Evolutionary conservation across 2,888 invertebrate genomes (phyloP).

Genomic region (Yponomeuta malinellus): DNA sequence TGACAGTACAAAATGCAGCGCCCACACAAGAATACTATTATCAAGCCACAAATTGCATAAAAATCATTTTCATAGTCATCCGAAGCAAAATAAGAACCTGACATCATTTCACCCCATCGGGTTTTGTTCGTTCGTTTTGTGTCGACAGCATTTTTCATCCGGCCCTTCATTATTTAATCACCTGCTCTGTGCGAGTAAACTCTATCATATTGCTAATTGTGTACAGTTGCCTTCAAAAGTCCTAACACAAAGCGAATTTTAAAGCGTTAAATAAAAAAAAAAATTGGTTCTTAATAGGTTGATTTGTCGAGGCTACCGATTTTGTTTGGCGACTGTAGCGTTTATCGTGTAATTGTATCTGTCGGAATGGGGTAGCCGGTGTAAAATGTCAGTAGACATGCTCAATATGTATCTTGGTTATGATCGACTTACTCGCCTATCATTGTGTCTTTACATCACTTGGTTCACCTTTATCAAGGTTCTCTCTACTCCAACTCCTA

Average conservation of each 20-base stretch:
- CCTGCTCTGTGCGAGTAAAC: background rate
- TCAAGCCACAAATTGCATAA: slow-evolving; percentile 12
- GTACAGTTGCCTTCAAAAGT: slow-evolving; percentile 4
- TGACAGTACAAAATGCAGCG: slow-evolving; percentile 8
- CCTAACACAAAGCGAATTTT: background rate
- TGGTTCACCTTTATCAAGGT: too few species aligned
- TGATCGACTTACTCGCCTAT: too few species aligned
- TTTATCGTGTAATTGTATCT: background rate
- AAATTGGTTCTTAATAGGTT: background rate
- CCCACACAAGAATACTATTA: slow-evolving; percentile 14
- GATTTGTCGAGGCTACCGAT: background rate
- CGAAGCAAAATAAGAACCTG: slow-evolving; percentile 4
- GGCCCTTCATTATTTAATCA: slow-evolving; percentile 11
- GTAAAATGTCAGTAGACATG: too few species aligned
- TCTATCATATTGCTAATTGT: slow-evolving; percentile 6
- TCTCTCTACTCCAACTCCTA: too few species aligned
- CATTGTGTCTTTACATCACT: too few species aligned
- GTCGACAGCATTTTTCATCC: slow-evolving; percentile 6
- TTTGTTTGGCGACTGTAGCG: background rate
- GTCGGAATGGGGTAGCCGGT: too few species aligned
- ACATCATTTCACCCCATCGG: slow-evolving; percentile 11
- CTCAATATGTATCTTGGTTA: too few species aligned
- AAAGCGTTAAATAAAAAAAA: background rate
- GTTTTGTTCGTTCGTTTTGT: slow-evolving; percentile 1
- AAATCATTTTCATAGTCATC: slow-evolving; percentile 7